A percentile compares a stretch with the other conserved stretches of the same genome.
Evolutionary conservation across 1,140 invertebrate species (phyloP).

Genomic region (Cydia pomonella): DNA sequence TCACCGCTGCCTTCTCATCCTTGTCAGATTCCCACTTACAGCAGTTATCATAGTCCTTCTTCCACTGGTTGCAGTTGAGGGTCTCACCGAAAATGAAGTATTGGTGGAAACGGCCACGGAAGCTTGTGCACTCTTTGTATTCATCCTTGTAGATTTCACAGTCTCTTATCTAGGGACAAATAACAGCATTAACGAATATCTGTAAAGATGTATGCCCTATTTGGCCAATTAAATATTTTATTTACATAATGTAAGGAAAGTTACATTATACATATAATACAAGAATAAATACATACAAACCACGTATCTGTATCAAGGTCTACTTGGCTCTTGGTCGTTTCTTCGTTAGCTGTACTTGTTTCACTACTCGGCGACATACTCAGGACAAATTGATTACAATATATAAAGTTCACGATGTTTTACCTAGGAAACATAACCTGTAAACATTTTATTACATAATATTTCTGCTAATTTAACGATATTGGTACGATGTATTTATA

Average conservation of each 20-base stretch:
- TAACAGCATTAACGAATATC: not conserved
- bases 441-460: constrained; percentile 25
- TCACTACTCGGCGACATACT: not conserved
- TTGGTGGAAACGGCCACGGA: constrained; percentile 90
- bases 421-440: constrained; percentile 2
- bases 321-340: not conserved
- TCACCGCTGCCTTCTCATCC: constrained; percentile 85
- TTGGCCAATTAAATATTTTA: not conserved
- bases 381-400: not conserved
- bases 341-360: not conserved
- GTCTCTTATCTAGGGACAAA: constrained; percentile 83
- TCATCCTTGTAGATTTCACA: constrained; percentile 89
- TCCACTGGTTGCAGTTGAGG: constrained; percentile 89
- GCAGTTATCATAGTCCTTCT: constrained; percentile 89
- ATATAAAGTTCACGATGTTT: not conserved
- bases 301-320: not conserved
- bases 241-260: not conserved
- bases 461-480: not conserved
- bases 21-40: constrained; percentile 83
- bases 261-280: not conserved
- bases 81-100: constrained; percentile 89
- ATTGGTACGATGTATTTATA: not conserved
- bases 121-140: constrained; percentile 88
- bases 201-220: not conserved
- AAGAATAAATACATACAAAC: constrained; percentile 20